Evolutionary conservation across 2,113 vertebrate genomes (phyloP).

Genomic region (Corythaeola cristata): DNA sequence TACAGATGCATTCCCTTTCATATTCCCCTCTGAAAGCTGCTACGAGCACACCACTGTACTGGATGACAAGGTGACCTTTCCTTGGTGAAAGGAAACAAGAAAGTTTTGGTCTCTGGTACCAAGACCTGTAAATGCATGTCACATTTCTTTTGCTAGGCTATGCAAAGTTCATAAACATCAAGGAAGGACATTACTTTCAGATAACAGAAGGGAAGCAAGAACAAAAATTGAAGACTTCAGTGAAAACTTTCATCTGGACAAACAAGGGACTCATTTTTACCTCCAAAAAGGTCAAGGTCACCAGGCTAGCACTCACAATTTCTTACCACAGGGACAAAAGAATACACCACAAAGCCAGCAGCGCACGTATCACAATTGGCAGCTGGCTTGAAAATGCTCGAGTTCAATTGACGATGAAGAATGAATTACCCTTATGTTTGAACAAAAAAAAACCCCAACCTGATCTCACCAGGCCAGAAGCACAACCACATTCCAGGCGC

Average conservation of each 20-base stretch:
- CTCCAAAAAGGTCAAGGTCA: slow-evolving; percentile 49
- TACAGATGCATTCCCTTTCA: not conserved
- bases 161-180: not conserved
- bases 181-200: not conserved
- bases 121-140: not conserved
- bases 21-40: not conserved
- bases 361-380: slow-evolving; percentile 5
- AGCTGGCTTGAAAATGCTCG: slow-evolving; percentile 46
- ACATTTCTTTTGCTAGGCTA: not conserved
- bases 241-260: slow-evolving; percentile 7
- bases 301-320: not conserved
- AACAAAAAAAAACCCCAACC: slow-evolving; percentile 41
- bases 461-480: slow-evolving; percentile 59
- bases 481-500: slow-evolving; percentile 37
- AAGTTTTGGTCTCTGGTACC: not conserved
- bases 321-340: slow-evolving; percentile 40
- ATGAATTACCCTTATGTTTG: slow-evolving; percentile 55
- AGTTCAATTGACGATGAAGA: slow-evolving; percentile 63
- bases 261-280: slow-evolving; percentile 50
- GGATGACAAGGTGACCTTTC: slow-evolving; percentile 1
- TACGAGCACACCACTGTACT: not conserved
- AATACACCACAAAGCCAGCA: slow-evolving; percentile 41
- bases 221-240: not conserved
- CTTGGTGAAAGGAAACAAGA: not conserved
- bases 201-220: not conserved